These are phyloP conservation scores for Quadroppia sp. DNA, from an alignment of 2,888 invertebrate genomes.

Conservation along the genomic window DNA sequence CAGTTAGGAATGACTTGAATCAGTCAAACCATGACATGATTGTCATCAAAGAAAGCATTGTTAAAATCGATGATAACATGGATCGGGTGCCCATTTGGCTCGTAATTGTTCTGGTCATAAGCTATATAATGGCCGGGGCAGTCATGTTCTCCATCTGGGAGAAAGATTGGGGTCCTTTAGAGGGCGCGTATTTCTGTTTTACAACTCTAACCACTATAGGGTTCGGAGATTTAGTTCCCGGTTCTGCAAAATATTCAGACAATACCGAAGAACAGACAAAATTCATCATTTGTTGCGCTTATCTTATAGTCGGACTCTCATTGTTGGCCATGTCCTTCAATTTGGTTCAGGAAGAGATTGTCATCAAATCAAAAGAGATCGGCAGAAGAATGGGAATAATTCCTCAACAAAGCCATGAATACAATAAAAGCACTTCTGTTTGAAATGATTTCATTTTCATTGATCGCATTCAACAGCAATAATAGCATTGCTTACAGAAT, in stretches of 20 bases:
- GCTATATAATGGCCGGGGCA: constrained; percentile 72
- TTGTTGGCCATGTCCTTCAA: constrained; percentile 80
- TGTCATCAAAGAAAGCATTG: constrained; percentile 12
- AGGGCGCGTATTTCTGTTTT: constrained; percentile 79
- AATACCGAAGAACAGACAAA: constrained; percentile 62
- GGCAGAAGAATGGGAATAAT: constrained; percentile 46
- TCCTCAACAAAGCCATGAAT: constrained; percentile 11
- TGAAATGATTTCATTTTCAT: neutral
- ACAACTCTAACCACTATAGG: constrained; percentile 77
- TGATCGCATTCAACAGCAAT: neutral
- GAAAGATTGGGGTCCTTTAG: constrained; percentile 68
- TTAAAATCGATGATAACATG: neutral
- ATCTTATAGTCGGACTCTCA: constrained; percentile 71
- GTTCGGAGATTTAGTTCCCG: constrained; percentile 71
- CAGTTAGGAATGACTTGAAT: constrained; percentile 24
- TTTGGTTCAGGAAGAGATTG: constrained; percentile 72
- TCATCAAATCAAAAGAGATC: constrained; percentile 45
- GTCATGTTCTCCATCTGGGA: constrained; percentile 73
- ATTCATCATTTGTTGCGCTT: constrained; percentile 72
- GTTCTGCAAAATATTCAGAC: constrained; percentile 52
- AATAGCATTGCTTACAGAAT: neutral
- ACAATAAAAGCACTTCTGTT: neutral
- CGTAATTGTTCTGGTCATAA: constrained; percentile 64
- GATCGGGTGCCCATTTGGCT: constrained; percentile 62
- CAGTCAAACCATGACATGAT: neutral